Conservation (phyloP, 2,888 invertebrate genomes). For the Drosophila anomalipes region DNA sequence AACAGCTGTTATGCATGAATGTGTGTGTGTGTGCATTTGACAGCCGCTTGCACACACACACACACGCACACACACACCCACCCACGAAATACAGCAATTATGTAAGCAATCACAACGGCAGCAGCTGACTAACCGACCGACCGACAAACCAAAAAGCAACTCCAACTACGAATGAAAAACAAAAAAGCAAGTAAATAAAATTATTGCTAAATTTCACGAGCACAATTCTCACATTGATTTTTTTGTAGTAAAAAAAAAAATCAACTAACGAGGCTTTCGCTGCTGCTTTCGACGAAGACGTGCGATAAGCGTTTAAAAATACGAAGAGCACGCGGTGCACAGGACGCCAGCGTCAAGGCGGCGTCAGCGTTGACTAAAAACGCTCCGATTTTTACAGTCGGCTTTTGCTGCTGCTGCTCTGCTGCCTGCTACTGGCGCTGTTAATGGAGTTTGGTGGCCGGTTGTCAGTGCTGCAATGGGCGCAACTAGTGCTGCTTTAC, state of each 20-base stretch:
- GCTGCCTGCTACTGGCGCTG: constrained; percentile 7
- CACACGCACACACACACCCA: constrained; percentile 4
- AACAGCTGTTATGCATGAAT: not conserved
- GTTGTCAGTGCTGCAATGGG: constrained; percentile 54
- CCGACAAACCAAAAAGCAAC: not conserved
- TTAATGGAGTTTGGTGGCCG: constrained; percentile 16
- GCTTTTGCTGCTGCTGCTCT: constrained; percentile 22
- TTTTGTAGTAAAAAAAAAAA: constrained; percentile 3
- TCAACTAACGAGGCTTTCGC: constrained; percentile 1
- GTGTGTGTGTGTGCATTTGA: not conserved
- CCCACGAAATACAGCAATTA: constrained; percentile 44
- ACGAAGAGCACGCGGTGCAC: constrained; percentile 37
- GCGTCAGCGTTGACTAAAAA: constrained; percentile 51
- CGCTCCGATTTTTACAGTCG: constrained; percentile 35
- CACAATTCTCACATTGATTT: constrained; percentile 30
- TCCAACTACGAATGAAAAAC: not conserved
- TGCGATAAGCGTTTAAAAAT: constrained; percentile 24
- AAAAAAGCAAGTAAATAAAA: not conserved
- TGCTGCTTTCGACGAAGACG: constrained; percentile 21
- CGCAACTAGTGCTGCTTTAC: constrained; percentile 65
- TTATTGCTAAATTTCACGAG: constrained; percentile 14
- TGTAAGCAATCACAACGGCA: constrained; percentile 36
- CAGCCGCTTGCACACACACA: not conserved
- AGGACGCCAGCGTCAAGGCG: constrained; percentile 56
- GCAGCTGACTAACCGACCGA: constrained; percentile 32